Conservation (phyloP, 1,140 invertebrate species). For the Drosophila busckii region DNA sequence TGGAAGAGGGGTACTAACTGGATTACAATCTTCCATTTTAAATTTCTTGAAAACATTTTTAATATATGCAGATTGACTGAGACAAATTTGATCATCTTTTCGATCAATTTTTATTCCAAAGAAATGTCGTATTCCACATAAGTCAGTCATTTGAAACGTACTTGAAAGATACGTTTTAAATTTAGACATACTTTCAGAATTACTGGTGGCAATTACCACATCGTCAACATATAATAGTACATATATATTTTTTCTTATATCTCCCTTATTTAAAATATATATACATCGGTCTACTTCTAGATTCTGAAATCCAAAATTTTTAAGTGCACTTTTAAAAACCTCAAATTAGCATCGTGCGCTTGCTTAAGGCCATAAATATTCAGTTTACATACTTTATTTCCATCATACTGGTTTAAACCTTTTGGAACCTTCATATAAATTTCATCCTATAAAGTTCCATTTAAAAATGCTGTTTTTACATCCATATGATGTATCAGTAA, state of each 20-base stretch:
- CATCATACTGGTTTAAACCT: conserved; percentile 7
- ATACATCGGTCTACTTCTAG: conserved; percentile 22
- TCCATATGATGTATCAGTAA: conserved; percentile 70
- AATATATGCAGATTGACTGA: conserved; percentile 29
- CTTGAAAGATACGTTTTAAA: conserved; percentile 38
- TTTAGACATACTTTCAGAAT: conserved; percentile 37
- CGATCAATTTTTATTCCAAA: conserved; percentile 25
- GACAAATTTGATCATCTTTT: conserved; percentile 1
- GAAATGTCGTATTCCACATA: conserved; percentile 2
- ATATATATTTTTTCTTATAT: conserved; percentile 38
- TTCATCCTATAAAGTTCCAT: conserved; percentile 14
- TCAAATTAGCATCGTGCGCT: conserved; percentile 16
- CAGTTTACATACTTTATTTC: conserved; percentile 16
- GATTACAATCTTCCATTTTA: conserved; percentile 21
- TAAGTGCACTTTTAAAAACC: conserved; percentile 16
- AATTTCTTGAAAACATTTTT: conserved; percentile 8
- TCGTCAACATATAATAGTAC: conserved; percentile 51
- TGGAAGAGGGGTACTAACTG: conserved; percentile 34
- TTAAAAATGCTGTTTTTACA: conserved; percentile 20
- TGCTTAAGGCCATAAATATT: conserved; percentile 17
- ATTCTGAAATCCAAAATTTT: conserved; percentile 11
- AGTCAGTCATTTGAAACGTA: conserved; percentile 4
- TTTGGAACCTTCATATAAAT: conserved; percentile 19
- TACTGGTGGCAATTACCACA: conserved; percentile 32
- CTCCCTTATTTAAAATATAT: conserved; percentile 39